phyloP scores from a whole-genome alignment of 2,113 vertebrate species.

The Craseonycteris thonglongyai region DNA sequence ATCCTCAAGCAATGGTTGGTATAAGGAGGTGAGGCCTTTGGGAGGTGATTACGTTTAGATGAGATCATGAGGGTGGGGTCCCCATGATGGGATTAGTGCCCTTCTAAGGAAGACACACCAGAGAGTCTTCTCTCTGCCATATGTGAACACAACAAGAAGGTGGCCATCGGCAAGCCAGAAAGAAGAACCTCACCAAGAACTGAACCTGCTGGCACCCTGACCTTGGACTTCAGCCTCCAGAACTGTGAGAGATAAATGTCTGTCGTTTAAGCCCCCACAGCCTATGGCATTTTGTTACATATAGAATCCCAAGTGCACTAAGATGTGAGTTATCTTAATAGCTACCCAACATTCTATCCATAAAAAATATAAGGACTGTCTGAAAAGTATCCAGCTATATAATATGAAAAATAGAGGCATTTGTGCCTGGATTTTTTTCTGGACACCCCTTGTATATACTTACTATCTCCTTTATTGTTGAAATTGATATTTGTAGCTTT shows the following conservation, averaged over 20 bases:
- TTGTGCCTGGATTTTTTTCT: too few relatives aligned
- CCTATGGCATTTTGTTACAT: neutral
- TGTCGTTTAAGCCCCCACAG: too few relatives aligned
- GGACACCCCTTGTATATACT: too few relatives aligned
- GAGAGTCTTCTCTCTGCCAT: neutral
- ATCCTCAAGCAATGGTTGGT: neutral
- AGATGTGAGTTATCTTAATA: neutral
- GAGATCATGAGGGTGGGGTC: neutral
- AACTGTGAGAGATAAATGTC: neutral
- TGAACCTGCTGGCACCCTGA: neutral
- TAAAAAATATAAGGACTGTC: neutral
- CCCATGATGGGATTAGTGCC: neutral
- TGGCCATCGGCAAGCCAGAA: neutral
- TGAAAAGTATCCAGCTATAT: too few relatives aligned
- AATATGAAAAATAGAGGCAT: too few relatives aligned
- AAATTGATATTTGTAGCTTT: neutral
- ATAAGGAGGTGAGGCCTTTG: neutral
- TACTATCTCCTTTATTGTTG: neutral
- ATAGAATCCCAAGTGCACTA: neutral
- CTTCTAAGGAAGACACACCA: neutral
- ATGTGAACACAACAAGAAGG: neutral
- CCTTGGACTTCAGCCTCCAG: neutral
- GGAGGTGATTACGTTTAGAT: neutral
- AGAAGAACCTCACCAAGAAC: neutral
- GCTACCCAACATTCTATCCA: neutral